Evolutionary conservation across 2,797 vertebrate genomes (phyloP).

Genomic region (Poecilia picta): DNA sequence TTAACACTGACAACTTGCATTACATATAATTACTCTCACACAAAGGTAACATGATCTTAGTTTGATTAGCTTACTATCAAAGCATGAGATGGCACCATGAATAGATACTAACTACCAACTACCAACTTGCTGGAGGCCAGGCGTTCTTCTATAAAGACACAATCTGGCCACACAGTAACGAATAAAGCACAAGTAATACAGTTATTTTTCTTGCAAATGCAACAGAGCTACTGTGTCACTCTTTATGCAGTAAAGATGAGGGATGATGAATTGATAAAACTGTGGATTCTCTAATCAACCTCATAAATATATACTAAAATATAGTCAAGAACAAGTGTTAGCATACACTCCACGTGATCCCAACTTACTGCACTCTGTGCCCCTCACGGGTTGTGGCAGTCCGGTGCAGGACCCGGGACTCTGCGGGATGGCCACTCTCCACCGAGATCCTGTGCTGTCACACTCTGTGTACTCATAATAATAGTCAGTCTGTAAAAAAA

Average conservation of each 20-base stretch:
- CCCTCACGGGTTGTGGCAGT: constrained; percentile 92
- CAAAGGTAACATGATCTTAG: neutral
- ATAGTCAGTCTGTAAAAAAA: constrained; percentile 89
- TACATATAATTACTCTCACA: neutral
- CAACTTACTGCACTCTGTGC: constrained; percentile 96
- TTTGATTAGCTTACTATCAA: neutral
- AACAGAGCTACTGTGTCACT: neutral
- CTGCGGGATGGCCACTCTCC: constrained; percentile 96
- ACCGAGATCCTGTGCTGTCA: constrained; percentile 93
- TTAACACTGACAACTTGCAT: neutral
- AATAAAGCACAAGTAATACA: neutral
- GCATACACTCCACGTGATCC: neutral
- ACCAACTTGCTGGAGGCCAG: neutral
- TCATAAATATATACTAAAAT: neutral
- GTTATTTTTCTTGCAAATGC: neutral
- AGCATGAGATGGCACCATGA: neutral
- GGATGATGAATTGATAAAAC: neutral
- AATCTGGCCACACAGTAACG: neutral
- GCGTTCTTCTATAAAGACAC: neutral
- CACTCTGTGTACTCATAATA: constrained; percentile 99
- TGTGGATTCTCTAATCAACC: neutral
- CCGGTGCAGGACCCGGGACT: constrained; percentile 84
- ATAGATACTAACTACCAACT: neutral
- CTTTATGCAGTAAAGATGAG: neutral
- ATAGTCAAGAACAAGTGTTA: neutral